Evolutionary conservation across 2,888 invertebrate genomes (phyloP).

Genomic region (Plebejus melissa): DNA sequence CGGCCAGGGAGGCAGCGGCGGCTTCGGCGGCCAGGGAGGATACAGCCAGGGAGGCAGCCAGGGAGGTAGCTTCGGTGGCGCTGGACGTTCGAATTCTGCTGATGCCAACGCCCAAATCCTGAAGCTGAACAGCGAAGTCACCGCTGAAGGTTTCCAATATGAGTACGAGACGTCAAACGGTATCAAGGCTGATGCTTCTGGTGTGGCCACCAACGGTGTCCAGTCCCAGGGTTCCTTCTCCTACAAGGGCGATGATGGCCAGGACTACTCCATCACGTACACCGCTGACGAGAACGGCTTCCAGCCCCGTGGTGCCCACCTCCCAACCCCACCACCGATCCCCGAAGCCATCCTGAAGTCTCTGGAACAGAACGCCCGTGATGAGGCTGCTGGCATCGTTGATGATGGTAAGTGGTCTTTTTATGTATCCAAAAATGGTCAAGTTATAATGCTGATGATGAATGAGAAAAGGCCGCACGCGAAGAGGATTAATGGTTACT

Average conservation of each 20-base stretch:
- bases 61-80: slow-evolving; percentile 36
- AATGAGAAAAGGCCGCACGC: neutral
- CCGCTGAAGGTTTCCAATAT: slow-evolving; percentile 68
- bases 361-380: slow-evolving; percentile 72
- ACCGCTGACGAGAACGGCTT: slow-evolving; percentile 74
- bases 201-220: slow-evolving; percentile 69
- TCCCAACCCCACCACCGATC: slow-evolving; percentile 73
- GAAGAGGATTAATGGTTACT: neutral
- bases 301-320: slow-evolving; percentile 68
- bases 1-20: slow-evolving; percentile 38
- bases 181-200: slow-evolving; percentile 69
- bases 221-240: slow-evolving; percentile 72
- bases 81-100: slow-evolving; percentile 47
- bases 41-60: slow-evolving; percentile 36
- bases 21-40: slow-evolving; percentile 41
- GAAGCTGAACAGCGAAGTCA: slow-evolving; percentile 64
- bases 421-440: no score
- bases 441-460: neutral
- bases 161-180: slow-evolving; percentile 74
- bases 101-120: slow-evolving; percentile 68
- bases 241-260: slow-evolving; percentile 74
- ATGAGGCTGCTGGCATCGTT: slow-evolving; percentile 70
- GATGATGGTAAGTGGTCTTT: slow-evolving; percentile 65
- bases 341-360: slow-evolving; percentile 71
- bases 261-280: slow-evolving; percentile 72